Conservation (phyloP, 2,113 vertebrate species). For the Sterna hirundo region DNA sequence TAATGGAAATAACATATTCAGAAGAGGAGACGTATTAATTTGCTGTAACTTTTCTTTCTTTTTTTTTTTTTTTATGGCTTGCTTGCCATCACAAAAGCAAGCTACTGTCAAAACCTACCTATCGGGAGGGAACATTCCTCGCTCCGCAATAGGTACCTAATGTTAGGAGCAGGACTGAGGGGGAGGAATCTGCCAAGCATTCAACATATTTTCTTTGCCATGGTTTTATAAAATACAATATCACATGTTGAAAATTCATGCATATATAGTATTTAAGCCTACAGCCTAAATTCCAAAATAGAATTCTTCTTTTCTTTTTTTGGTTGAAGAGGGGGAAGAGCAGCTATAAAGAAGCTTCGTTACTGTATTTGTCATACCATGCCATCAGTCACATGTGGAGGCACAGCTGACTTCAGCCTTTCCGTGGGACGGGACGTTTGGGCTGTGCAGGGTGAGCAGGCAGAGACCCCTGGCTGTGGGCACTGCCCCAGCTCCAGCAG, state of each 20-base stretch:
- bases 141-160: background rate
- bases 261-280: background rate
- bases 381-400: background rate
- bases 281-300: background rate
- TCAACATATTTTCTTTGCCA: background rate
- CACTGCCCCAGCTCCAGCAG: background rate
- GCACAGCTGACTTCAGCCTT: background rate
- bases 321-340: background rate
- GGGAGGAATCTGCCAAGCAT: conserved; percentile 11
- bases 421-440: background rate
- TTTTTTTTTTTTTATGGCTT: background rate
- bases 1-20: conserved; percentile 62
- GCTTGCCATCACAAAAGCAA: conserved; percentile 7
- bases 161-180: background rate
- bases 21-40: conserved; percentile 48
- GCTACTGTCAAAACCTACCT: background rate
- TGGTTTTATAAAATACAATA: background rate
- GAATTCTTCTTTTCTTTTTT: background rate
- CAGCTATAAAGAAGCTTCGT: background rate
- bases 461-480: fast-evolving
- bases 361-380: background rate
- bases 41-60: background rate
- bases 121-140: background rate
- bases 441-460: background rate
- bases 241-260: background rate